These are phyloP conservation scores for Odontesthes bonariensis DNA, from an alignment of 2,113 vertebrate genomes.

Conservation along the genomic window DNA sequence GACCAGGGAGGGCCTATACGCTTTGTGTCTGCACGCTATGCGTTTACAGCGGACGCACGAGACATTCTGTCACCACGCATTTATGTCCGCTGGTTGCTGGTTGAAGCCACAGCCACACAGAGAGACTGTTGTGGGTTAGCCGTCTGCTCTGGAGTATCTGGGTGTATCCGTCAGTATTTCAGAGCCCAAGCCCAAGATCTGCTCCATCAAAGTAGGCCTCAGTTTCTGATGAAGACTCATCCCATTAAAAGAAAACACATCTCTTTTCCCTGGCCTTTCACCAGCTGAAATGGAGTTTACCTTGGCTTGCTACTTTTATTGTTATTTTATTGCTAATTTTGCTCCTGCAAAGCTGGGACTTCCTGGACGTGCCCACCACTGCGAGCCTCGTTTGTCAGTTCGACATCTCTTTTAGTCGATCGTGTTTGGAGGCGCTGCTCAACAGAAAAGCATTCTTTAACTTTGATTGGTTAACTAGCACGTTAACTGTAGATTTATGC, in stretches of 20 bases:
- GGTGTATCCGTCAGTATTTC: constrained; percentile 13
- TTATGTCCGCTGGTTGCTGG: constrained; percentile 41
- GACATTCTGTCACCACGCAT: constrained; percentile 65
- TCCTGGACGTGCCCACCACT: too few species aligned
- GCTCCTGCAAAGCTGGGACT: too few species aligned
- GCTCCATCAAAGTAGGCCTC: neutral
- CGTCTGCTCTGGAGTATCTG: neutral
- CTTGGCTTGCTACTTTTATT: too few species aligned
- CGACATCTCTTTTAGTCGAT: neutral
- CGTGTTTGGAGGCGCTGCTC: too few species aligned
- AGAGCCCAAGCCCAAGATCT: constrained; percentile 17
- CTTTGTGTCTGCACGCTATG: constrained; percentile 67
- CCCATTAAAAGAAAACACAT: too few species aligned
- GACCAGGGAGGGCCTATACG: constrained; percentile 55
- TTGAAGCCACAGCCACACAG: constrained; percentile 38
- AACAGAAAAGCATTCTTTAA: too few species aligned
- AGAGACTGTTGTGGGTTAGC: constrained; percentile 15
- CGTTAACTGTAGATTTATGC: too few species aligned
- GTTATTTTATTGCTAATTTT: too few species aligned
- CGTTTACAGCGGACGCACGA: constrained; percentile 49
- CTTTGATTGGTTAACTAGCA: too few species aligned
- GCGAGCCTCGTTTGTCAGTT: neutral
- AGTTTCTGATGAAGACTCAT: too few species aligned
- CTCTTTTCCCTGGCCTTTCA: too few species aligned
- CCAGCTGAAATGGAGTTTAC: too few species aligned